Base-by-base conservation (phyloP, 2,797 vertebrate genomes). In the Syndactyla subalaris region DNA sequence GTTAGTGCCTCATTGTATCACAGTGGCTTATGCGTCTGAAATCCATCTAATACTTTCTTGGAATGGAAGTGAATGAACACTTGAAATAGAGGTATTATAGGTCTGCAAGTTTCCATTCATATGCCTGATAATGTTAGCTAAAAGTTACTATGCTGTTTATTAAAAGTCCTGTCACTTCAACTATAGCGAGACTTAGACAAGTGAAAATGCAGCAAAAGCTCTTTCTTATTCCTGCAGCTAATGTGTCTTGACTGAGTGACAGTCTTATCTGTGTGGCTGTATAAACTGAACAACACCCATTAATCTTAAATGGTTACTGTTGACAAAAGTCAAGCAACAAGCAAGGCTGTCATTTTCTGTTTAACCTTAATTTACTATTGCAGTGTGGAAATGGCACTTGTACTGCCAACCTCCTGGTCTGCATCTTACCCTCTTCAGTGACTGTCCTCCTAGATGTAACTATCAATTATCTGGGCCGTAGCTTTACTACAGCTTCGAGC, bases 41-140 rank as follows among this genome's bases (percentile, higher is more conserved):
- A 65, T 67, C 41, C 90, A 76, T 92, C 76, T 93, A 55, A 43
- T 92, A 68, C 55, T 94, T 92, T 95, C 57, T 72, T 81, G 36
- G 55, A 92, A 88, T 83, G 90, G 73, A 96, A 93, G 70, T 88
- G 73, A 96, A 88, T 81, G 96, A 97, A 97, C 96, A 96, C 96
- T 96, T 96, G 96, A 96, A 95, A 95, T 95, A 96, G 92, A 96
- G 93, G 26, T 71, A 34, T 61, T 74, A 18, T 20, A 43, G 67
- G 54, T 55, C 34, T 45, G 41, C 27, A 58, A 5, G 27, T 66
- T 91, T 72, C 49, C 22, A 9, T n/a, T 11, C 2, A 30, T 74
- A 12, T 2, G 38, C 12, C 8, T 57, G 48, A 49, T 80, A 83
- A 55, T 0, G 0, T 71, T 54, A 89, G 46, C 46, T 91, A 7